These are phyloP conservation scores for Scartelaos histophorus DNA, from an alignment of 2,113 vertebrate genomes.

Conservation along the genomic window DNA sequence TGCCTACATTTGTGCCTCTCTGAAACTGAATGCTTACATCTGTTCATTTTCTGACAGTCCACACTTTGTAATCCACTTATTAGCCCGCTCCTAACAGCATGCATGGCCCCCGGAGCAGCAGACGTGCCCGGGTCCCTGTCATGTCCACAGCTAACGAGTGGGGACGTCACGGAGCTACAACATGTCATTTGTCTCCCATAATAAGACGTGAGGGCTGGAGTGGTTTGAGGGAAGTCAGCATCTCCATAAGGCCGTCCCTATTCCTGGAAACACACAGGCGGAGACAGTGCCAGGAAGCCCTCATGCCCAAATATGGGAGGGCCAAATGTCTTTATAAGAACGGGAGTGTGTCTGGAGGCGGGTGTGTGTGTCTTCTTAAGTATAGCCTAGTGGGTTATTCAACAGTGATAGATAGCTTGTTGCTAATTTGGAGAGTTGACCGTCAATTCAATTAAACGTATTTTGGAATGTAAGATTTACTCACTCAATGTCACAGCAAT, in stretches of 20 bases:
- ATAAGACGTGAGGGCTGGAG: slow-evolving; percentile 69
- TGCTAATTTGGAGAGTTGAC: background rate
- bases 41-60: slow-evolving; percentile 3
- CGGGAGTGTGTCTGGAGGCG: slow-evolving; percentile 6
- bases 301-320: slow-evolving; percentile 7
- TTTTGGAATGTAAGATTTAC: no score
- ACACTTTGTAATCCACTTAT: background rate
- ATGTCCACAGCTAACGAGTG: slow-evolving; percentile 56
- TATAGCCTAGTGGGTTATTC: slow-evolving; percentile 25
- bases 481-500: no score
- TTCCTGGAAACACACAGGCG: slow-evolving; percentile 62
- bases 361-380: slow-evolving; percentile 14
- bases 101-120: slow-evolving; percentile 14
- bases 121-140: slow-evolving; percentile 28
- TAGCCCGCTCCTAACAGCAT: slow-evolving; percentile 1
- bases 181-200: slow-evolving; percentile 69
- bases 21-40: slow-evolving; percentile 2
- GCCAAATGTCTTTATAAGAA: slow-evolving; percentile 14
- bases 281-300: slow-evolving; percentile 62
- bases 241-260: slow-evolving; percentile 56
- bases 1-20: background rate
- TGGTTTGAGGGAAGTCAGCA: slow-evolving; percentile 64
- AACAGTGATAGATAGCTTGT: background rate
- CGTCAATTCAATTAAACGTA: background rate
- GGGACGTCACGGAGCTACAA: slow-evolving; percentile 23